Evolutionary conservation across 1,140 invertebrate genomes (phyloP).

Genomic region (Doryteuthis pealeii): DNA sequence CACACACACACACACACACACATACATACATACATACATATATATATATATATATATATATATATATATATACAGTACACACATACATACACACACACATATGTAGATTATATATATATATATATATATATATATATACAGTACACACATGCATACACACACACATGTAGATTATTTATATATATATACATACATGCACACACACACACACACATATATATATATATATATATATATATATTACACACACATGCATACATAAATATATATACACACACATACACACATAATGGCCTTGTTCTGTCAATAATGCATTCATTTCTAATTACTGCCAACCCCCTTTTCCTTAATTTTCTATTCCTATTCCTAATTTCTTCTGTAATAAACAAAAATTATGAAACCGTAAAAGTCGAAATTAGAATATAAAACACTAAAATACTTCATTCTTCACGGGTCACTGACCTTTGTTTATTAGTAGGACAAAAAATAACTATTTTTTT

Average conservation of each 20-base stretch:
- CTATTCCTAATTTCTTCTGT: no score
- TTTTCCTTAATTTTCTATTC: no score
- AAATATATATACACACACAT: not conserved
- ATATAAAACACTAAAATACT: no score
- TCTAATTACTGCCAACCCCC: no score
- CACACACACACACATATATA: not conserved
- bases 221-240: not conserved
- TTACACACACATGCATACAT: not conserved
- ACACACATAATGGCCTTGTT: not conserved
- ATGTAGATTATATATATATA: not conserved
- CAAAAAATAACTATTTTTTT: no score
- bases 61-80: no score
- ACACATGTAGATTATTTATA: not conserved
- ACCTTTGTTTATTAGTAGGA: no score
- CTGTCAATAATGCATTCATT: not conserved
- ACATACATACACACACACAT: no score
- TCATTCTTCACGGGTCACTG: no score
- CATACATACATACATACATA: not conserved
- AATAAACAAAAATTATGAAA: no score
- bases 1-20: not conserved
- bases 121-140: not conserved
- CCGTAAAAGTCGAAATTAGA: no score
- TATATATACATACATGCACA: not conserved
- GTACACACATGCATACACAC: no score
- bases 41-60: constrained; percentile 4